These are phyloP conservation scores for Spheniscus mendiculus DNA, from an alignment of 2,113 vertebrate species.

Conservation along the genomic window DNA sequence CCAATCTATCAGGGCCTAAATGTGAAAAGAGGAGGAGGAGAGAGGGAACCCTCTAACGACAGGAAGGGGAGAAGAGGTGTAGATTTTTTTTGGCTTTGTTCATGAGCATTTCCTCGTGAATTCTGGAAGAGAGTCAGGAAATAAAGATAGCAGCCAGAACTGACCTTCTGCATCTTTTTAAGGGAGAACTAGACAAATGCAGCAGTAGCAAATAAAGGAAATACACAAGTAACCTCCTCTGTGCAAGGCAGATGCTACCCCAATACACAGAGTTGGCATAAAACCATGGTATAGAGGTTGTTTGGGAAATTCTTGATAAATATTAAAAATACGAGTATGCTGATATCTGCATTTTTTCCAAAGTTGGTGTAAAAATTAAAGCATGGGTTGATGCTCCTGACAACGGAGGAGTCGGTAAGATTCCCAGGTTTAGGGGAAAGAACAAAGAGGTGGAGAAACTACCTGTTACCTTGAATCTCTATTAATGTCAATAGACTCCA, in stretches of 20 bases:
- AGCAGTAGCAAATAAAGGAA: not conserved
- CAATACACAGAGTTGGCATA: not conserved
- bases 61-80: slow-evolving; percentile 44
- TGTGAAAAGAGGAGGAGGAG: slow-evolving; percentile 9
- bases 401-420: not conserved
- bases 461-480: not conserved
- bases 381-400: not conserved
- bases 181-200: not conserved
- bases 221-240: not conserved
- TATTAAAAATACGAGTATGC: not conserved
- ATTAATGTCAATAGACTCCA: not conserved
- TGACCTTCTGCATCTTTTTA: slow-evolving; percentile 28
- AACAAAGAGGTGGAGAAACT: not conserved
- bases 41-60: slow-evolving; percentile 5
- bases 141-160: slow-evolving; percentile 49
- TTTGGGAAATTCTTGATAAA: not conserved
- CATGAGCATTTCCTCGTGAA: slow-evolving; percentile 37
- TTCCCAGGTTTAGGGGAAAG: not conserved
- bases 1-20: slow-evolving; percentile 42
- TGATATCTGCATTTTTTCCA: not conserved
- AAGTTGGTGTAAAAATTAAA: slow-evolving; percentile 6
- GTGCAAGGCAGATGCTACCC: not conserved
- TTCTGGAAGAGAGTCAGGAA: slow-evolving; percentile 35
- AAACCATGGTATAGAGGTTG: not conserved
- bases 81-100: slow-evolving; percentile 29